phyloP scores from a whole-genome alignment of 2,113 vertebrate species.

The Ariopsis seemanni region DNA sequence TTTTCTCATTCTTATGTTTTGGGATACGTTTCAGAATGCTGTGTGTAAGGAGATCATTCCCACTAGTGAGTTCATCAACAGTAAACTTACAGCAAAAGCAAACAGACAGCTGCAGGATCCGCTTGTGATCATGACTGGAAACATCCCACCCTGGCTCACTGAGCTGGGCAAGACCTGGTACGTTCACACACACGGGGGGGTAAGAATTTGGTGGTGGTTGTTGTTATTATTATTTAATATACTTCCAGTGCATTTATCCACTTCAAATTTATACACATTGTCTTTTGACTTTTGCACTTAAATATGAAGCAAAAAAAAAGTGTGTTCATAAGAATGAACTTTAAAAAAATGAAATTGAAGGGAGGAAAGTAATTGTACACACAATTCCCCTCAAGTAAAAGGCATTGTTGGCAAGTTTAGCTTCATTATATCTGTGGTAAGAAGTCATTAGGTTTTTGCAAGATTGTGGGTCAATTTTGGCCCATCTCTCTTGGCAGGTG shows the following conservation, averaged over 20 bases:
- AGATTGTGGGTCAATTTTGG: not conserved
- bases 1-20: not conserved
- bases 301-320: too few relatives aligned
- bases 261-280: not conserved
- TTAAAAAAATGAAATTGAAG: too few relatives aligned
- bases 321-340: too few relatives aligned
- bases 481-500: not conserved
- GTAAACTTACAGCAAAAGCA: conserved; percentile 98
- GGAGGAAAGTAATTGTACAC: too few relatives aligned
- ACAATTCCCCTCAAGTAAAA: too few relatives aligned
- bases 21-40: conserved; percentile 80
- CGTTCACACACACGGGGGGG: not conserved
- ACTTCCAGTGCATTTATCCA: not conserved
- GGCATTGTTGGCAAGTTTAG: not conserved
- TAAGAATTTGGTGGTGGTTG: too few relatives aligned
- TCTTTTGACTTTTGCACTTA: too few relatives aligned
- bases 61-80: conserved; percentile 95
- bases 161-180: conserved; percentile 98
- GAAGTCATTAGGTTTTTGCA: not conserved
- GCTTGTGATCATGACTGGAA: conserved; percentile 98
- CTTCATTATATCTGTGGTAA: not conserved
- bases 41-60: conserved; percentile 95
- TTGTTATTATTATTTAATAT: not conserved
- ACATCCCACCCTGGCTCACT: conserved; percentile 97
- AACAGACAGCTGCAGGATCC: conserved; percentile 98